Conservation (phyloP, 2,797 vertebrate genomes). For the Cyprinella venusta region DNA sequence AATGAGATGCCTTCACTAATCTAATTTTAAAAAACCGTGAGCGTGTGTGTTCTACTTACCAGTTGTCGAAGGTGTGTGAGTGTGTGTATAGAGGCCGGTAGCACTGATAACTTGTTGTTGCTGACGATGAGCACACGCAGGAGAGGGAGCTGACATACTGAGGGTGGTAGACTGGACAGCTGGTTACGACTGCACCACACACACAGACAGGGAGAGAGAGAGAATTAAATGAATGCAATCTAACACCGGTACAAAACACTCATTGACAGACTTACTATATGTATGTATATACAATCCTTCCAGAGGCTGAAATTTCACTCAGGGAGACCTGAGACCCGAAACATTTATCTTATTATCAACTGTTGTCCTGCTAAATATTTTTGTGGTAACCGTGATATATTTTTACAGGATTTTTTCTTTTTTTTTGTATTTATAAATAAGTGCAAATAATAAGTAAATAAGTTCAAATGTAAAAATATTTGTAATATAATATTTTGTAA, state of each 20-base stretch:
- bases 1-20: neutral
- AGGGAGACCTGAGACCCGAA: neutral
- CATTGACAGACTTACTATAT: conserved; percentile 3
- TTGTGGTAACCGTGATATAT: neutral
- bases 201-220: neutral
- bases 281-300: conserved; percentile 5
- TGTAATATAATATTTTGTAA: no score
- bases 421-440: no score
- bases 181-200: conserved; percentile 85
- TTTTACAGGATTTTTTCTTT: neutral
- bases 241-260: conserved; percentile 2
- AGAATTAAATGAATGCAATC: conserved; percentile 1
- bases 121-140: conserved; percentile 90
- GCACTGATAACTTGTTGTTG: conserved; percentile 88
- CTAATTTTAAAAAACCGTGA: neutral
- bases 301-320: neutral
- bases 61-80: conserved; percentile 88
- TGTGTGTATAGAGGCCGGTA: conserved; percentile 82
- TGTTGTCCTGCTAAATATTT: neutral
- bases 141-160: conserved; percentile 89
- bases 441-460: neutral
- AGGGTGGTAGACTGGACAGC: conserved; percentile 82
- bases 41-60: conserved; percentile 71
- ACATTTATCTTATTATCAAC: neutral
- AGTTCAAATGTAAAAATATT: neutral